Evolutionary conservation across 2,888 invertebrate species (phyloP).

Genomic region (Aricia artaxerxes): DNA sequence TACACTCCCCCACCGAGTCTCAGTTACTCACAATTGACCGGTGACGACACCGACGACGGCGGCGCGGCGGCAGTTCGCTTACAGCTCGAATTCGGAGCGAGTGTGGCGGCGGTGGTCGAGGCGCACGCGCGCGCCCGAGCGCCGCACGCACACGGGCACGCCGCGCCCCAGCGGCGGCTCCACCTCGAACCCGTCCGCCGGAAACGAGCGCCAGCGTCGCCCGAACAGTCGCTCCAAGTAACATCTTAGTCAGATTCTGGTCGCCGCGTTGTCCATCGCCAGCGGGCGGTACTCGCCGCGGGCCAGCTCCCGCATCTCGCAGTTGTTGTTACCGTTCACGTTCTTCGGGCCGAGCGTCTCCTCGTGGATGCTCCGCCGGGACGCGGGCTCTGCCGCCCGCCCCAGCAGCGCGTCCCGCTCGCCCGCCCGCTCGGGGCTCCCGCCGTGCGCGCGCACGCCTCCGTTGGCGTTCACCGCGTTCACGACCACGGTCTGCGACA

Average conservation of each 20-base stretch:
- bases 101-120: constrained; percentile 74
- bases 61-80: constrained; percentile 45
- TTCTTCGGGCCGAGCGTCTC: constrained; percentile 81
- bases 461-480: constrained; percentile 81
- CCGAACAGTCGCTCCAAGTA: constrained; percentile 87
- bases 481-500: constrained; percentile 73
- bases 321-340: constrained; percentile 87
- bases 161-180: constrained; percentile 59
- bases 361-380: constrained; percentile 67
- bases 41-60: constrained; percentile 38
- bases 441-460: constrained; percentile 79
- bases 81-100: constrained; percentile 77
- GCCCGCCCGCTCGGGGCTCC: constrained; percentile 78
- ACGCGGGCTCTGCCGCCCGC: constrained; percentile 71
- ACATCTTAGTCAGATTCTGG: constrained; percentile 88
- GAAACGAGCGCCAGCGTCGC: constrained; percentile 78
- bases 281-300: constrained; percentile 75
- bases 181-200: constrained; percentile 66
- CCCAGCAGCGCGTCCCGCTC: constrained; percentile 82
- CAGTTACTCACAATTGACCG: constrained; percentile 58
- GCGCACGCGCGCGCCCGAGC: constrained; percentile 62
- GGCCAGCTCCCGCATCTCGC: constrained; percentile 88
- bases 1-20: constrained; percentile 52
- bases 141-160: constrained; percentile 48
- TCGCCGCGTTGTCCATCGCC: constrained; percentile 76